Conservation (phyloP, 2,797 vertebrate species). For the Crenichthys baileyi region DNA sequence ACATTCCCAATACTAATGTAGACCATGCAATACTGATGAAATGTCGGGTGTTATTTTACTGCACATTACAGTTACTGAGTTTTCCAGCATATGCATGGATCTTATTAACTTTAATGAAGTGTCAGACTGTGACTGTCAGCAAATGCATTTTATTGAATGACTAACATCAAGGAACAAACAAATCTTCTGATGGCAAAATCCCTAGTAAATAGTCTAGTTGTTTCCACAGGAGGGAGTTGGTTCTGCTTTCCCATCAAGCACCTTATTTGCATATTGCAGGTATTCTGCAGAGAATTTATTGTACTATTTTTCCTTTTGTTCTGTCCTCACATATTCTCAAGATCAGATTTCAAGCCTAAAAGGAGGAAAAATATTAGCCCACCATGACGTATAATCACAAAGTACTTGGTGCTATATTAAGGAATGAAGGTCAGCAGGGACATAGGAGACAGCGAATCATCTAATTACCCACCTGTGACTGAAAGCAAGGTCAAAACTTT, state of each 20-base stretch:
- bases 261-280: constrained; percentile 39
- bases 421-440: constrained; percentile 14
- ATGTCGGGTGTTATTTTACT: too few species aligned
- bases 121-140: not conserved
- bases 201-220: not conserved
- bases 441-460: not conserved
- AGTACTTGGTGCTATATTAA: constrained; percentile 14
- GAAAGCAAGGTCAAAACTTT: constrained; percentile 25
- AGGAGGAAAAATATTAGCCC: constrained; percentile 5
- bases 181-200: not conserved
- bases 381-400: constrained; percentile 5
- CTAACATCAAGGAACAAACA: not conserved
- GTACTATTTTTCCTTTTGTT: constrained; percentile 25
- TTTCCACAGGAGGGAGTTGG: not conserved
- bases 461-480: constrained; percentile 14
- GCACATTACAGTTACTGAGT: too few species aligned
- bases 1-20: not conserved
- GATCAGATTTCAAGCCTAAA: constrained; percentile 29
- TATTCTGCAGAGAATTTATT: constrained; percentile 23
- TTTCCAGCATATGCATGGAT: not conserved
- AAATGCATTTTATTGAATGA: not conserved
- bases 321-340: constrained; percentile 34
- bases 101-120: not conserved
- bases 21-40: not conserved
- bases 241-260: constrained; percentile 13